Conservation (phyloP, 2,797 vertebrate species). For the Enteromius afrohamiltoni region DNA sequence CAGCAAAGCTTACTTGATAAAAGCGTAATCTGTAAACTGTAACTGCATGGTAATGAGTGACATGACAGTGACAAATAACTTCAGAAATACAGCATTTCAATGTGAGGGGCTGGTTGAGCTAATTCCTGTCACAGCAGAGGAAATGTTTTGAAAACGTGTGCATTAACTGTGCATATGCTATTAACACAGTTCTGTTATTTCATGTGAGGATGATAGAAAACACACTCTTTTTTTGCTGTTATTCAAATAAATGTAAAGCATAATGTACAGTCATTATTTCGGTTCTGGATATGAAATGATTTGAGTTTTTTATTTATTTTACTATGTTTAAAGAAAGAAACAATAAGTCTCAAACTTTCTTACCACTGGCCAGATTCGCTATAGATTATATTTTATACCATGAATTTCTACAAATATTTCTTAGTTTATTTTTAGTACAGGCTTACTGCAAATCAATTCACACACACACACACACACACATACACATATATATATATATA, state of each 20-base stretch:
- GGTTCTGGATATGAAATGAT: not conserved
- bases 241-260: not conserved
- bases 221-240: not conserved
- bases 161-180: not conserved
- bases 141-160: constrained; percentile 13
- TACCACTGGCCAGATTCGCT: not conserved
- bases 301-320: not conserved
- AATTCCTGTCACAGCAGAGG: constrained; percentile 4
- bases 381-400: too few species aligned
- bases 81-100: not conserved
- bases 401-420: too few species aligned
- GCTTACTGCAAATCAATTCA: not conserved
- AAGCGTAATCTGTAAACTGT: constrained; percentile 28
- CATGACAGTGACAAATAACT: constrained; percentile 41
- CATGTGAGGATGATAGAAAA: not conserved
- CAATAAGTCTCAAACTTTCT: not conserved
- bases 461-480: too few species aligned
- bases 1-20: constrained; percentile 42
- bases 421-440: too few species aligned
- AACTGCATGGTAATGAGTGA: constrained; percentile 29
- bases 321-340: not conserved
- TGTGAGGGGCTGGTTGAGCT: not conserved
- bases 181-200: constrained; percentile 1
- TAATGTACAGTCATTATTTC: not conserved
- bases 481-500: too few species aligned